Percentiles rank a stretch among this genome's conserved stretches.
Evolutionary conservation across 1,140 invertebrate species (phyloP).

Genomic region (Monochamus saltuarius): DNA sequence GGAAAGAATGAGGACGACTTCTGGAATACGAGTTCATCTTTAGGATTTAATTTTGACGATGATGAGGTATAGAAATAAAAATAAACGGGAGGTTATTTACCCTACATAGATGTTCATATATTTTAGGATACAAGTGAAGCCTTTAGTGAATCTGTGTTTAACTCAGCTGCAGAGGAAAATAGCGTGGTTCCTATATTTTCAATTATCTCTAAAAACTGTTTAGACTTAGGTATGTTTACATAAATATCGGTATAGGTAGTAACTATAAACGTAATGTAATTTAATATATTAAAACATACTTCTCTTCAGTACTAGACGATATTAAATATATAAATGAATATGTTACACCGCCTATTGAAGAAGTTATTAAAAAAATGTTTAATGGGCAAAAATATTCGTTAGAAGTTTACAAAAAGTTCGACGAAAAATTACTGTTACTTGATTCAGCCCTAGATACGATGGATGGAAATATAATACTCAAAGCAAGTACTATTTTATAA

Average conservation of each 20-base stretch:
- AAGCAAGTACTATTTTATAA: conserved; percentile 16
- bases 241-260: no score
- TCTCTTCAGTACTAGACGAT: conserved; percentile 38
- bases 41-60: conserved; percentile 45
- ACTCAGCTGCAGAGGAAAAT: conserved; percentile 22
- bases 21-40: conserved; percentile 44
- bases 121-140: conserved; percentile 25
- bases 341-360: conserved; percentile 29
- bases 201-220: conserved; percentile 39
- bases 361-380: conserved; percentile 42
- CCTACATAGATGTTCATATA: conserved; percentile 15
- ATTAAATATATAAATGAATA: conserved; percentile 22
- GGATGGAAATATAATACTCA: conserved; percentile 44
- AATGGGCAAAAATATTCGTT: conserved; percentile 32
- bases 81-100: not conserved
- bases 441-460: conserved; percentile 38
- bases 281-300: not conserved
- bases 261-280: conserved; percentile 13
- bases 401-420: conserved; percentile 33
- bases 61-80: conserved; percentile 30
- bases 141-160: conserved; percentile 30
- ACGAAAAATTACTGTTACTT: conserved; percentile 39
- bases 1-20: conserved; percentile 41
- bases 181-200: conserved; percentile 37
- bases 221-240: conserved; percentile 37